Base-by-base conservation (phyloP, 2,888 invertebrate genomes). In the Bedellia somnulentella region DNA sequence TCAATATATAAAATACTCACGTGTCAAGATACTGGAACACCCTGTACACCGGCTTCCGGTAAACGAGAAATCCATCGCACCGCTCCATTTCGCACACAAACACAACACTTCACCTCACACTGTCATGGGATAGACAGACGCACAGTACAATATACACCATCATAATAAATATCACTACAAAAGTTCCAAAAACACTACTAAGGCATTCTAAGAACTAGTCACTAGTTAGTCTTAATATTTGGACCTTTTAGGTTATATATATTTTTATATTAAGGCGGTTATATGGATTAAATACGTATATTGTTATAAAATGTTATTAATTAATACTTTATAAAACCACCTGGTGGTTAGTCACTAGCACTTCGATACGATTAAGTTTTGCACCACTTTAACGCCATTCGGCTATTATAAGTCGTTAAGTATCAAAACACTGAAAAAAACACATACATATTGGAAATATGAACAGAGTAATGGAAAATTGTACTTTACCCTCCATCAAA, bases 1-100 rank as follows among this genome's bases (percentile, higher is more conserved):
- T n/a, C n/a, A n/a, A n/a, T n/a, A 0, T 13, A 26, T 23, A 28
- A 32, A 15, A 35, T 50, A 86, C 87, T 87, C 76, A 87, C 87
- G 87, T 86, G 76, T 87, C 87, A 62, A 87, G 80, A 77, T 87
- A 88, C 79, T 87, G 87, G 78, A 87, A 87, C 57, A 86, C 86
- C 76, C 86, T 80, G 75, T 87, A 87, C 43, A 86, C 86, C 58
- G 87, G 87, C 61, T 86, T 85, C 57, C 86, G 82, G 78, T 85
- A 87, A 76, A 87, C 83, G 63, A 86, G 81, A 70, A 86, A 86
- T 52, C 86, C 86, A 62, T 87, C 87, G 55, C 86, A 86, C 53
- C 86, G 81, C 79, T 87, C 86, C 79, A 86, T 85, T 79, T 67
- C 80, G 36, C 37, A 34, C 35, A 75, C 37, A 10, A 18, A 11